phyloP scores from a whole-genome alignment of 2,113 vertebrate species.

The Erinaceus europaeus region DNA sequence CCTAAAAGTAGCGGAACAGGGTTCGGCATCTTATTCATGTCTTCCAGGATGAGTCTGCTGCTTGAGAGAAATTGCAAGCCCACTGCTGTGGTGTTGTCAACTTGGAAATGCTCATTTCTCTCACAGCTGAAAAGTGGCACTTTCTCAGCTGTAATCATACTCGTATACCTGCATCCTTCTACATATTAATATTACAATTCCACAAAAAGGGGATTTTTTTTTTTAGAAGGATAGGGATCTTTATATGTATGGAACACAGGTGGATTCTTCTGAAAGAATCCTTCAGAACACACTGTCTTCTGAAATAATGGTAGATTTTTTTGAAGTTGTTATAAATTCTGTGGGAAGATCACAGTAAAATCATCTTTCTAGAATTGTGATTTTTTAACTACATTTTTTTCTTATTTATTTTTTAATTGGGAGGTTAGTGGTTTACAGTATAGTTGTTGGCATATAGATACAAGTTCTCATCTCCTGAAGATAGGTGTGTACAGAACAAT shows the following conservation, averaged over 20 bases:
- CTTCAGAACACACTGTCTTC: neutral
- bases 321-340: slow-evolving; percentile 7
- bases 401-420: too few relatives aligned
- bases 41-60: neutral
- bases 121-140: slow-evolving; percentile 10
- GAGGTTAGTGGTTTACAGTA: too few relatives aligned
- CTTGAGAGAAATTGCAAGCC: neutral
- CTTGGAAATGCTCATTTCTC: neutral
- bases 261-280: slow-evolving; percentile 15
- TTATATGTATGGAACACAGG: too few relatives aligned
- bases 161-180: neutral
- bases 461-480: too few relatives aligned
- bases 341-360: slow-evolving; percentile 9
- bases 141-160: slow-evolving; percentile 1
- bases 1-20: neutral
- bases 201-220: neutral
- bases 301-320: neutral
- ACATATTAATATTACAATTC: slow-evolving; percentile 41
- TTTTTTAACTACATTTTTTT: neutral
- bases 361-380: neutral
- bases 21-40: neutral
- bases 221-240: neutral
- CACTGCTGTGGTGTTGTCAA: neutral
- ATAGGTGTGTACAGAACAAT: too few relatives aligned
- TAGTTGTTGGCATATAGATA: too few relatives aligned